These are phyloP conservation scores for Thymelicus sylvestris DNA, from an alignment of 2,888 invertebrate genomes.

Conservation along the genomic window DNA sequence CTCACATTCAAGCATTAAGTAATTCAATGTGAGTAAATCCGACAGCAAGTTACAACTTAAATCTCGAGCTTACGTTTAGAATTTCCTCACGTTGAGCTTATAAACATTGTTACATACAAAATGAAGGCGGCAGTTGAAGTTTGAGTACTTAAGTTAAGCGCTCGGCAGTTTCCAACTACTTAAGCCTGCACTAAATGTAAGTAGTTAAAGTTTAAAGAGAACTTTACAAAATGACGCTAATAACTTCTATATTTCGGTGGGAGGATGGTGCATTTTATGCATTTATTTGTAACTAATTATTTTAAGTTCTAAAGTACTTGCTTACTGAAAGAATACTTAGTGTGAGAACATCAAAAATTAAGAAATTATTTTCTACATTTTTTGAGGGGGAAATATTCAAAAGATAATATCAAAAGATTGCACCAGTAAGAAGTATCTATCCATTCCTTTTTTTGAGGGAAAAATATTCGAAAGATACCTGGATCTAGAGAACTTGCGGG, in stretches of 20 bases:
- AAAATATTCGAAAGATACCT: too few relatives aligned
- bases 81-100: slow-evolving; percentile 18
- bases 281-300: too few relatives aligned
- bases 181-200: slow-evolving; percentile 12
- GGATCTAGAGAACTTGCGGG: too few relatives aligned
- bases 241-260: background rate
- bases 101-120: slow-evolving; percentile 20
- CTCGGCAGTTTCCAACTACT: slow-evolving; percentile 21
- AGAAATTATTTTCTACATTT: too few relatives aligned
- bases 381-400: too few relatives aligned
- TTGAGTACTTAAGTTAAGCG: slow-evolving; percentile 19
- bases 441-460: too few relatives aligned
- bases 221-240: background rate
- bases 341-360: too few relatives aligned
- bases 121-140: slow-evolving; percentile 28
- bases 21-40: background rate
- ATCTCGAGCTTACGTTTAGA: slow-evolving; percentile 11
- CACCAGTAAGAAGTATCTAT: too few relatives aligned
- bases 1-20: background rate
- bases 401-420: too few relatives aligned
- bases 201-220: slow-evolving; percentile 22
- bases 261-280: too few relatives aligned
- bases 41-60: slow-evolving; percentile 1
- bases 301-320: too few relatives aligned
- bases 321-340: too few relatives aligned